Evolutionary conservation across 2,888 invertebrate species (phyloP).

Genomic region (Acleris sparsana): DNA sequence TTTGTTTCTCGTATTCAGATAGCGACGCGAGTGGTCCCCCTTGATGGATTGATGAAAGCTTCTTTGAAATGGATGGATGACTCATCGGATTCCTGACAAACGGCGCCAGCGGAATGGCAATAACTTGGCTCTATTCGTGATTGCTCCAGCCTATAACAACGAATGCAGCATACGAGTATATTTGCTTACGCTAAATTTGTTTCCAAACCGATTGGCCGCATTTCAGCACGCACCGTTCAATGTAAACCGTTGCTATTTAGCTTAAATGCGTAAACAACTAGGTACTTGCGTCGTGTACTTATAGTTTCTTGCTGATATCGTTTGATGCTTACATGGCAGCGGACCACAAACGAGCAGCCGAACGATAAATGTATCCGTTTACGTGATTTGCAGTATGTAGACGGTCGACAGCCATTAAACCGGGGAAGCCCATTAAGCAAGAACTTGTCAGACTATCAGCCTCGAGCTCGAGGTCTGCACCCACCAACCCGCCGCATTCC

Average conservation of each 20-base stretch:
- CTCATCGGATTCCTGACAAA: conserved; percentile 51
- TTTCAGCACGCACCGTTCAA: conserved; percentile 74
- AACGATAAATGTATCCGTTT: conserved; percentile 23
- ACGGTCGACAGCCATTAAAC: conserved; percentile 33
- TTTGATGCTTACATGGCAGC: conserved; percentile 46
- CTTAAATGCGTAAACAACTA: conserved; percentile 56
- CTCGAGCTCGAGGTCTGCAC: conserved; percentile 19
- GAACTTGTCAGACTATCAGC: conserved; percentile 31
- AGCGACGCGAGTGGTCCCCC: conserved; percentile 40
- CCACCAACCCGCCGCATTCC: conserved; percentile 22
- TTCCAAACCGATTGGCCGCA: conserved; percentile 72
- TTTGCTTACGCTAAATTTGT: conserved; percentile 69
- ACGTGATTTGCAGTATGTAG: conserved; percentile 41
- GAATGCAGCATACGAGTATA: conserved; percentile 39
- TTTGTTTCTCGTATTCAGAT: conserved; percentile 35
- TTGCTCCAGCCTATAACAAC: conserved; percentile 37
- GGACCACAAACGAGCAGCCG: conserved; percentile 21
- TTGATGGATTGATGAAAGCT: conserved; percentile 61
- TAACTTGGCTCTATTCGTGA: conserved; percentile 54
- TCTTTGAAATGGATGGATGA: conserved; percentile 58
- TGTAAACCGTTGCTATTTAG: conserved; percentile 69
- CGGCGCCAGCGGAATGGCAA: conserved; percentile 46
- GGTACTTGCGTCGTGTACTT: conserved; percentile 34
- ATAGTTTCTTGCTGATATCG: conserved; percentile 42
- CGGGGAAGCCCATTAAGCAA: conserved; percentile 34